Evolutionary conservation across 2,113 vertebrate species (phyloP).

Genomic region (Coptodon rendalli): DNA sequence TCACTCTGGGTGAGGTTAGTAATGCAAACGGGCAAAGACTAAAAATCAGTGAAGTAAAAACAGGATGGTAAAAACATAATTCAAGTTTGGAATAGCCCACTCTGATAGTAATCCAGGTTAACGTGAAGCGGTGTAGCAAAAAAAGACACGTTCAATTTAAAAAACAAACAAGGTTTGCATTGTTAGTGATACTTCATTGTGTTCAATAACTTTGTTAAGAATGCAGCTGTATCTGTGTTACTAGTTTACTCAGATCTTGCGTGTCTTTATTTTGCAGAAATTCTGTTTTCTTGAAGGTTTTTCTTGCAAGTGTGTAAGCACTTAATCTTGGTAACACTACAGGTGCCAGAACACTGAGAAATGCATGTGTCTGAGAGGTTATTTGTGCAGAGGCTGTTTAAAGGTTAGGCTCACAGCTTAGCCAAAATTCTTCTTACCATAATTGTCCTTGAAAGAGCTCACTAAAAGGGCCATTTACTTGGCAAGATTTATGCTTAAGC

Average conservation of each 20-base stretch:
- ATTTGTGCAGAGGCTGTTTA: not conserved
- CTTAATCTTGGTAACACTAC: not conserved
- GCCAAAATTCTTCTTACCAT: not conserved
- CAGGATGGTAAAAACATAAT: not conserved
- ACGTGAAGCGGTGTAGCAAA: not conserved
- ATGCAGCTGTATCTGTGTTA: not conserved
- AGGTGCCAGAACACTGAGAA: not conserved
- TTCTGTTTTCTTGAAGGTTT: not conserved
- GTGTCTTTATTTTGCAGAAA: not conserved
- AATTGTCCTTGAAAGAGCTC: slow-evolving; percentile 11
- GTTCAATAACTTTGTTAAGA: not conserved
- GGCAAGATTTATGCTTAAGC: not conserved
- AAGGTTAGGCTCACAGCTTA: not conserved
- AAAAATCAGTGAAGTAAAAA: not conserved
- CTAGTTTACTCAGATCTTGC: not conserved
- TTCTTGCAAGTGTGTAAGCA: not conserved
- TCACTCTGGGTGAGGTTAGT: not conserved
- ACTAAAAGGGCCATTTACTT: not conserved
- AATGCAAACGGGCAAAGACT: not conserved
- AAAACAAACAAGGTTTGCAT: not conserved
- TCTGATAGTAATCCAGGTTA: not conserved
- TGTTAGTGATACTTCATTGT: not conserved
- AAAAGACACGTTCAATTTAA: not conserved
- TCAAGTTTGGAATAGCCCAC: not conserved
- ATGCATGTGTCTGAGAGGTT: not conserved